Evolutionary conservation across 2,888 invertebrate species (phyloP), one percentile per base, ranked within the genome.

Genomic region (Argynnis bischoffii): DNA sequence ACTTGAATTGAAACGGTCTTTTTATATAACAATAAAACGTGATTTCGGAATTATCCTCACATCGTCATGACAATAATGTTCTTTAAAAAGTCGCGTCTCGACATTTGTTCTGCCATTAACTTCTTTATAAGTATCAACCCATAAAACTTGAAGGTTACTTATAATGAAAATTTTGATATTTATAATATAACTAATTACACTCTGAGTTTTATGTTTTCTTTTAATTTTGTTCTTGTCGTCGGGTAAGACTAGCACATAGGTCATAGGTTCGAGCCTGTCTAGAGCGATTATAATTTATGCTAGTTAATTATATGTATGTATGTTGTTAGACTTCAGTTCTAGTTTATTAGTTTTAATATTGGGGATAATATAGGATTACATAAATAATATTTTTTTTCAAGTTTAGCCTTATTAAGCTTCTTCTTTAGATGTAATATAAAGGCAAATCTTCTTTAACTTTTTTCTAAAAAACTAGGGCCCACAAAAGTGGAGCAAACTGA

Each of bases 1-100:
- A 35, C 11, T 18, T 13, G 75, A 75, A 77, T 76, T 77, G 79
- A 72, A 72, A 67, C 63, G 69, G 69, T 66, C 53, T 69, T 66
- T 68, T 71, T 63, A 69, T 63, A 47, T 41, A 60, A 57, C 50
- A 59, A 66, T 63, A 69, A 59, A 66, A 69, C 59, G 48, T 48
- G 63, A 66, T 53, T 69, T 61, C 46, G 53, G 63, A 69, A 69
- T 70, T 72, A 65, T 72, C 61, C 63, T 67, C 66, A 48, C 65
- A 67, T 72, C 59, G 64, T 55, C 61, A 61, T 65, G 66, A 67
- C 63, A 69, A 66, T 69, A 63, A 64, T 56, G 65, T 59, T 55
- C 67, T 67, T 69, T 70, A 72, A 70, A 73, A 73, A 70, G 66
- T 65, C 56, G 57, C 41, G 54, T 21, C 55, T 55, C 64, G 60